Evolutionary conservation across 1,140 invertebrate species (phyloP).

Genomic region (Psilanteris sp.): DNA sequence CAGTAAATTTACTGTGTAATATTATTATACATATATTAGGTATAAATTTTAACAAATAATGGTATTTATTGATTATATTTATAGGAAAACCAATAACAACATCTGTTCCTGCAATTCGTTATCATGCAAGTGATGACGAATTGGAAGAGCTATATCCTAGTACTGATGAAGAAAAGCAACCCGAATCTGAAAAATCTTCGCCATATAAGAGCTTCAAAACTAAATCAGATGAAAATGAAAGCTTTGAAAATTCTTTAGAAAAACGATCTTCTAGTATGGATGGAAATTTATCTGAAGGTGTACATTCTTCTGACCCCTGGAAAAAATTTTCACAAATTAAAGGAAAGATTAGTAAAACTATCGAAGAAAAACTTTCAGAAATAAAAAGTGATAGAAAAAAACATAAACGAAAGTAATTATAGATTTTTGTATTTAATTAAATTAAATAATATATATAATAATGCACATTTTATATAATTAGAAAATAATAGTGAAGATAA

Average conservation of each 20-base stretch:
- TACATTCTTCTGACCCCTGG: conserved; percentile 80
- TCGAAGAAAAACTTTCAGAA: conserved; percentile 83
- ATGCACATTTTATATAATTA: too few species aligned
- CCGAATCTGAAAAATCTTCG: conserved; percentile 76
- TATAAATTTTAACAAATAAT: too few species aligned
- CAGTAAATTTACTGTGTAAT: too few species aligned
- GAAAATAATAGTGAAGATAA: too few species aligned
- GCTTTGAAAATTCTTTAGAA: conserved; percentile 68
- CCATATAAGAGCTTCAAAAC: conserved; percentile 67
- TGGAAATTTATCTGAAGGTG: conserved; percentile 74
- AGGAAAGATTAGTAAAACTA: conserved; percentile 84
- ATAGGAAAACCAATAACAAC: conserved; percentile 84
- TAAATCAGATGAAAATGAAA: conserved; percentile 62
- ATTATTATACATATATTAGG: too few species aligned
- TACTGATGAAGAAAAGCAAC: conserved; percentile 82
- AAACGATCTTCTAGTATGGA: conserved; percentile 79
- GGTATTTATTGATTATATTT: too few species aligned
- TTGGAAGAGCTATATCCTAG: conserved; percentile 84
- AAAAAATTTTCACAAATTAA: conserved; percentile 81
- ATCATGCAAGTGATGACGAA: conserved; percentile 86
- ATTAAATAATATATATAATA: too few species aligned
- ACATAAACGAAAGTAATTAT: conserved; percentile 66
- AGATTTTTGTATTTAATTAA: too few species aligned
- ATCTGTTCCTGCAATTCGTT: conserved; percentile 84
- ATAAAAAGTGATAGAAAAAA: conserved; percentile 79